Percentiles rank a stretch among this genome's conserved stretches.
Conservation (phyloP, 2,888 invertebrate genomes). For the Saturnia japonica region DNA sequence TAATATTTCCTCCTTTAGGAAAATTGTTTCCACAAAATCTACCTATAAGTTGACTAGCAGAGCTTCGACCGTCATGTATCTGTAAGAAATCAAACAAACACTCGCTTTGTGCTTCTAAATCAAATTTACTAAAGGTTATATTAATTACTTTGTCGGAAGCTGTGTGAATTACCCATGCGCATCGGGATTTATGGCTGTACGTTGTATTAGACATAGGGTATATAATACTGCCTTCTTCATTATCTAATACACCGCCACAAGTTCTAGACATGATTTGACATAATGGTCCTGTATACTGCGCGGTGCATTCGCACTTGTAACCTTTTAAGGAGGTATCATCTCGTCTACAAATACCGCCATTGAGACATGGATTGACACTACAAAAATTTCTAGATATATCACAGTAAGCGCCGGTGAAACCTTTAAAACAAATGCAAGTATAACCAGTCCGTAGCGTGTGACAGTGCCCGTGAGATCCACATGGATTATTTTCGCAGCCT, state of each 20-base stretch:
- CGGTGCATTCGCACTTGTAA: conserved; percentile 85
- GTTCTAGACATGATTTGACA: conserved; percentile 82
- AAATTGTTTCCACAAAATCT: conserved; percentile 88
- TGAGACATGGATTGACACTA: conserved; percentile 87
- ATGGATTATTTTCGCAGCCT: conserved; percentile 78
- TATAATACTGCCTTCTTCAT: conserved; percentile 83
- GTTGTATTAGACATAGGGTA: conserved; percentile 81
- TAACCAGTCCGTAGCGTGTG: conserved; percentile 67
- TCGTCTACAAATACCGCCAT: conserved; percentile 88
- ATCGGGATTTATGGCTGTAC: conserved; percentile 85
- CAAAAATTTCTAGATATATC: conserved; percentile 83
- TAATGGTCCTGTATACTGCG: conserved; percentile 84
- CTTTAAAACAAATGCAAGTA: conserved; percentile 82
- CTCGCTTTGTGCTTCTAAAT: conserved; percentile 84
- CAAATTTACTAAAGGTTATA: conserved; percentile 89
- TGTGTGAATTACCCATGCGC: conserved; percentile 91
- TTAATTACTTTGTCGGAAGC: conserved; percentile 86
- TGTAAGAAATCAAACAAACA: conserved; percentile 88
- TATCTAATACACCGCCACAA: conserved; percentile 69
- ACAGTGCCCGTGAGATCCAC: conserved; percentile 83
- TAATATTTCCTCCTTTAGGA: conserved; percentile 87
- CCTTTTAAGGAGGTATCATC: conserved; percentile 49
- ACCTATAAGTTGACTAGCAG: conserved; percentile 87
- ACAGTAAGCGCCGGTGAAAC: conserved; percentile 85
- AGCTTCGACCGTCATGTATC: conserved; percentile 92